A percentile compares a stretch with the other conserved stretches of the same genome.
Evolutionary conservation across 2,888 invertebrate genomes (phyloP).

Genomic region (Pheosia gnoma): DNA sequence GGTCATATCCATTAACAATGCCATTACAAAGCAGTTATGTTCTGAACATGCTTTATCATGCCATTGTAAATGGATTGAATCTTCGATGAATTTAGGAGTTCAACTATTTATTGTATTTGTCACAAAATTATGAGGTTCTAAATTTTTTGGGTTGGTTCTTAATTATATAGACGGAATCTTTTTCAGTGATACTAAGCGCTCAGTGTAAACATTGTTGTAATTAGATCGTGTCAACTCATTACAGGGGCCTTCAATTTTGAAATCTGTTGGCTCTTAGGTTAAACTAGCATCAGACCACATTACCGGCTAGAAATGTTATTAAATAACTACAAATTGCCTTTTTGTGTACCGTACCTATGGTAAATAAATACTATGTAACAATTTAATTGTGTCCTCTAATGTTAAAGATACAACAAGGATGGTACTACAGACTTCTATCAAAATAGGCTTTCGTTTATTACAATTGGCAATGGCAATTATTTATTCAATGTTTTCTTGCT

Average conservation of each 20-base stretch:
- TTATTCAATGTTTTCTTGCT: neutral
- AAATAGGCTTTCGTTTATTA: too few species aligned
- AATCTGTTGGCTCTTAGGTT: slow-evolving; percentile 17
- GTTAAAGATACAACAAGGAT: too few species aligned
- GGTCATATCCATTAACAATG: too few species aligned
- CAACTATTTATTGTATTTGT: neutral
- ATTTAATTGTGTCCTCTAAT: too few species aligned
- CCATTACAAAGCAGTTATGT: too few species aligned
- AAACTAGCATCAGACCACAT: slow-evolving; percentile 5
- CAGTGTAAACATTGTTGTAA: slow-evolving; percentile 15
- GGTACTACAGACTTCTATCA: too few species aligned
- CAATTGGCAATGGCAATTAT: neutral
- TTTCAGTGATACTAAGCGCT: slow-evolving; percentile 15
- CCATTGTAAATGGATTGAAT: too few species aligned
- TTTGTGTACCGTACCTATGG: too few species aligned
- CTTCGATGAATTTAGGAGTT: neutral
- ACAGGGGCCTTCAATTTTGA: slow-evolving; percentile 15
- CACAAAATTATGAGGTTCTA: neutral
- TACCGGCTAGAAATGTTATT: neutral
- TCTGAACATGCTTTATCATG: too few species aligned
- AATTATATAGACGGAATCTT: neutral
- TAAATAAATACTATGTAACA: too few species aligned
- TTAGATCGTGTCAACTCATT: slow-evolving; percentile 20
- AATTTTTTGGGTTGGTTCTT: neutral
- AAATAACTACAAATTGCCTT: too few species aligned